Evolutionary conservation across 2,888 invertebrate genomes (phyloP).

Genomic region (Eugnorisma glareosa): DNA sequence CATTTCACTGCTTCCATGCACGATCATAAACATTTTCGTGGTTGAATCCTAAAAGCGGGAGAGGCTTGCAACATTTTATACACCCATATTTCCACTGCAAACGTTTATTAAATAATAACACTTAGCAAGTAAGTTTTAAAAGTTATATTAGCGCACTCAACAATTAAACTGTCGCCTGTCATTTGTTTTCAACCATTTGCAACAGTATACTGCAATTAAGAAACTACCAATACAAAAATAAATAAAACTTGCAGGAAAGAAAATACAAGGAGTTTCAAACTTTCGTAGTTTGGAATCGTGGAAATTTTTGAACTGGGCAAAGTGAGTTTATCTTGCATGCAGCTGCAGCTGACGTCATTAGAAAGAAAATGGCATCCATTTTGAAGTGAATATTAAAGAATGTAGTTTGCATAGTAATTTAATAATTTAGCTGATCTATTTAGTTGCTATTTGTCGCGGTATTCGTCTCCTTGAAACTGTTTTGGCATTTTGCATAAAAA

Average conservation of each 20-base stretch:
- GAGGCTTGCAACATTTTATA: conserved; percentile 20
- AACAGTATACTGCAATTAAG: conserved; percentile 51
- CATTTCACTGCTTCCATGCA: not conserved
- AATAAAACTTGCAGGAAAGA: conserved; percentile 44
- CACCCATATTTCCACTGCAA: not conserved
- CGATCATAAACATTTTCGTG: conserved; percentile 24
- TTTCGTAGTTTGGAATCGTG: conserved; percentile 44
- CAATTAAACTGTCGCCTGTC: not conserved
- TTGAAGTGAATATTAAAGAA: conserved; percentile 3
- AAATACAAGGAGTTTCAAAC: conserved; percentile 56
- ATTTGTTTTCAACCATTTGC: conserved; percentile 26
- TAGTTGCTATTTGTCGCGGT: not conserved
- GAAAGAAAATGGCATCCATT: conserved; percentile 46
- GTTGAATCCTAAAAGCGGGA: conserved; percentile 4
- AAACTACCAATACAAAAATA: conserved; percentile 51
- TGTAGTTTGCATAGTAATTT: conserved; percentile 16
- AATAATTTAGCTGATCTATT: not conserved
- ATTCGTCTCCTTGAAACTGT: not conserved
- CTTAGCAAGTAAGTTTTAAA: not conserved
- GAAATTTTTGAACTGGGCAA: conserved; percentile 60
- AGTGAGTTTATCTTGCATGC: conserved; percentile 63
- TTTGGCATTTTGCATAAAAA: not conserved
- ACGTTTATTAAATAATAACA: not conserved
- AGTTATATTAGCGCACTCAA: not conserved
- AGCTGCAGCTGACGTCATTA: conserved; percentile 65